Conservation (phyloP, 2,888 invertebrate genomes). For the Agriopis marginaria region DNA sequence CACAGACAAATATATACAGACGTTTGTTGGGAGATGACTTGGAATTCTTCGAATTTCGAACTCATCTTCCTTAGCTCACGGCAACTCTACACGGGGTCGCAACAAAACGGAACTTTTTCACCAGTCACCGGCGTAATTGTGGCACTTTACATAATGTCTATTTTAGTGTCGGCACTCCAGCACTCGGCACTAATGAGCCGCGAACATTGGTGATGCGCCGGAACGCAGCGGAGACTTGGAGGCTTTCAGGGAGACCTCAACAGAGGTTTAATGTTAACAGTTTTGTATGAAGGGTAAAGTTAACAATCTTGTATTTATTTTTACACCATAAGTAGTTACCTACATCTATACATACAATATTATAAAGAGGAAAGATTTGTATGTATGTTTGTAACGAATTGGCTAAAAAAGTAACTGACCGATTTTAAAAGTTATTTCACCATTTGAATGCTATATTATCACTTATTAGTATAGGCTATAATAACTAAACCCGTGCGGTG, state of each 20-base stretch:
- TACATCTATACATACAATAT: no score
- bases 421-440: no score
- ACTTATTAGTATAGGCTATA: no score
- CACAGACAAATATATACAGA: neutral
- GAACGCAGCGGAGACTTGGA: conserved; percentile 55
- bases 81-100: conserved; percentile 42
- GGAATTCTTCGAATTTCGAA: conserved; percentile 1
- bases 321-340: neutral
- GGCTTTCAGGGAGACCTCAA: conserved; percentile 7
- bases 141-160: conserved; percentile 85
- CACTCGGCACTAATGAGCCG: conserved; percentile 78
- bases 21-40: conserved; percentile 13
- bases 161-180: conserved; percentile 65
- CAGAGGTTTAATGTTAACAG: neutral
- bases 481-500: no score
- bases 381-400: no score
- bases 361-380: no score
- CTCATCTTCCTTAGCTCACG: conserved; percentile 9
- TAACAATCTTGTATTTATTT: no score
- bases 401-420: no score
- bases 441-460: no score
- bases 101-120: conserved; percentile 62
- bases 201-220: conserved; percentile 71
- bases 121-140: conserved; percentile 80
- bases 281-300: neutral